Conservation (phyloP, 2,113 vertebrate species). For the Oncorhynchus kisutch region DNA sequence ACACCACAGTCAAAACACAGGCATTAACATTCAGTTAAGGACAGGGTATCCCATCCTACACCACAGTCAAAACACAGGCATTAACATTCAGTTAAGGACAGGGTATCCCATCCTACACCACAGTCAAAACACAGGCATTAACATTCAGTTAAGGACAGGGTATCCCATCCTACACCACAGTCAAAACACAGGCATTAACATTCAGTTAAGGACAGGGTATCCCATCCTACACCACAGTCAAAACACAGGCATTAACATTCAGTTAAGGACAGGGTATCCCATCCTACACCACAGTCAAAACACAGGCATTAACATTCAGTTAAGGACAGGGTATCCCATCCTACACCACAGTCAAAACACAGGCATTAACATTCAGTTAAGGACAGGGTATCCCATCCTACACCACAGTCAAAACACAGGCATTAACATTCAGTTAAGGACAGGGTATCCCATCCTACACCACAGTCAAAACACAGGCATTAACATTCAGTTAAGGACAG, state of each 20-base stretch:
- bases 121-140: neutral
- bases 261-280: conserved; percentile 80
- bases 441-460: conserved; percentile 85
- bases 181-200: neutral
- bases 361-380: conserved; percentile 41
- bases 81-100: conserved; percentile 68
- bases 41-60: conserved; percentile 86
- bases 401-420: conserved; percentile 5
- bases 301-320: neutral
- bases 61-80: neutral
- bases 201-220: conserved; percentile 75
- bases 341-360: conserved; percentile 57
- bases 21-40: conserved; percentile 49
- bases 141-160: conserved; percentile 72
- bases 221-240: conserved; percentile 78
- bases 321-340: conserved; percentile 85
- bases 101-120: conserved; percentile 82
- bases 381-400: conserved; percentile 87
- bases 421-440: conserved; percentile 59
- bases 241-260: neutral
- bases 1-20: conserved; percentile 12
- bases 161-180: conserved; percentile 80
- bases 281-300: conserved; percentile 72
- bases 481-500: conserved; percentile 71
- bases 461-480: neutral